A percentile compares a stretch with the other conserved stretches of the same genome.
Evolutionary conservation across 2,113 vertebrate genomes (phyloP).

Genomic region (Gorsachius goisagi): DNA sequence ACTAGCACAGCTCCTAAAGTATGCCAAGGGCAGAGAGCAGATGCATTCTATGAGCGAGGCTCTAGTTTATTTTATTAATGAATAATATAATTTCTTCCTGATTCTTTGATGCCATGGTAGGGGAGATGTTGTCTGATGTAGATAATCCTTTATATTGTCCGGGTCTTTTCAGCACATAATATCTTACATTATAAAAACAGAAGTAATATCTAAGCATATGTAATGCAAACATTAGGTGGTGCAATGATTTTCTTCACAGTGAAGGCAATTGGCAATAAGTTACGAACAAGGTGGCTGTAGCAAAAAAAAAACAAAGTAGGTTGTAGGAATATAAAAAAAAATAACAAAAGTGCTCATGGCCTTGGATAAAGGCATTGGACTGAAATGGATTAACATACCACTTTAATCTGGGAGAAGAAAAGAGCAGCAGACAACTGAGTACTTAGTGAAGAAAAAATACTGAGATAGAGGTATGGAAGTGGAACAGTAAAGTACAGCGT

Average conservation of each 20-base stretch:
- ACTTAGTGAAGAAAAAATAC: neutral
- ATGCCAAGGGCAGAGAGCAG: neutral
- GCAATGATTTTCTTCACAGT: neutral
- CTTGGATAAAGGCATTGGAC: neutral
- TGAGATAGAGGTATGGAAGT: neutral
- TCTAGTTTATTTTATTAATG: neutral
- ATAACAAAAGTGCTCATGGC: neutral
- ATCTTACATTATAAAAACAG: neutral
- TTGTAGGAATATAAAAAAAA: neutral
- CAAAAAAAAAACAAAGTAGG: neutral
- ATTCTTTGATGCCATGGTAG: neutral
- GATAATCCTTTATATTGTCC: neutral
- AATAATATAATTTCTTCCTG: neutral
- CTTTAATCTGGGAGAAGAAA: neutral
- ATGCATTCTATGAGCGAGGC: neutral
- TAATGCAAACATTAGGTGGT: neutral
- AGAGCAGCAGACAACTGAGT: neutral
- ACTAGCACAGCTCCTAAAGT: neutral
- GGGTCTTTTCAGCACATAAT: neutral
- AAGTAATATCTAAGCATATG: neutral
- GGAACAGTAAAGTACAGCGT: neutral
- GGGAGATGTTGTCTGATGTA: neutral
- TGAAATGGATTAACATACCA: neutral
- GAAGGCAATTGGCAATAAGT: neutral
- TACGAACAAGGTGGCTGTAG: neutral